Percentiles rank a stretch among this genome's conserved stretches.
Evolutionary conservation across 2,113 vertebrate genomes (phyloP).

Genomic region (Ariopsis seemanni): DNA sequence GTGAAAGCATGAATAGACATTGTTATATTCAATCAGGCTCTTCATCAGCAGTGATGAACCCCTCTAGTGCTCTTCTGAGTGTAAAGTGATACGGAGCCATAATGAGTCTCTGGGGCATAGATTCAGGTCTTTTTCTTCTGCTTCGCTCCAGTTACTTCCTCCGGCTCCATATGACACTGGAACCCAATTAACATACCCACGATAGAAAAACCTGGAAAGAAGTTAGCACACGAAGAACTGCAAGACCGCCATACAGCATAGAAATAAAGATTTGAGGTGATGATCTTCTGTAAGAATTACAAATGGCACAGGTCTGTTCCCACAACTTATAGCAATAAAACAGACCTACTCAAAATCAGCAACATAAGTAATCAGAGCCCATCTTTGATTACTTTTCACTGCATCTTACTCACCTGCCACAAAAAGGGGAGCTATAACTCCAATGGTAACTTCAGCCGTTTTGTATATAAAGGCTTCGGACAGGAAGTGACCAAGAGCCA

Average conservation of each 20-base stretch:
- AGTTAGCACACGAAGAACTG: not conserved
- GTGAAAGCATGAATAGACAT: not conserved
- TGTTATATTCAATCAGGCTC: not conserved
- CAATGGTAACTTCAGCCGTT: conserved; percentile 87
- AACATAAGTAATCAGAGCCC: not conserved
- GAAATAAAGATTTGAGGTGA: not conserved
- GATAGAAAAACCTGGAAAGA: conserved; percentile 83
- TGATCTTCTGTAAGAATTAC: not conserved
- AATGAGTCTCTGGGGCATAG: not conserved
- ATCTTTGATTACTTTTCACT: not conserved
- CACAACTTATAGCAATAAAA: not conserved
- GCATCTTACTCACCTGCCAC: conserved; percentile 78
- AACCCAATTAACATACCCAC: conserved; percentile 91
- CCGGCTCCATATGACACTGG: conserved; percentile 78
- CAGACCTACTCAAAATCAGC: not conserved
- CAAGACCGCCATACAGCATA: not conserved
- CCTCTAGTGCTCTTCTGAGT: not conserved
- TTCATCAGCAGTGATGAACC: not conserved
- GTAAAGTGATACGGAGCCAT: not conserved
- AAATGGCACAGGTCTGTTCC: not conserved
- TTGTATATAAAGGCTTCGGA: conserved; percentile 88
- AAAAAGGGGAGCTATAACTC: conserved; percentile 91
- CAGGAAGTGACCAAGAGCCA: conserved; percentile 91
- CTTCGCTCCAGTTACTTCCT: conserved; percentile 71
- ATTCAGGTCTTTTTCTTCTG: conserved; percentile 90